A percentile compares a stretch with the other conserved stretches of the same genome.
These are phyloP conservation scores for Lophotis ruficrista DNA, from an alignment of 2,113 vertebrate genomes.

Conservation along the genomic window DNA sequence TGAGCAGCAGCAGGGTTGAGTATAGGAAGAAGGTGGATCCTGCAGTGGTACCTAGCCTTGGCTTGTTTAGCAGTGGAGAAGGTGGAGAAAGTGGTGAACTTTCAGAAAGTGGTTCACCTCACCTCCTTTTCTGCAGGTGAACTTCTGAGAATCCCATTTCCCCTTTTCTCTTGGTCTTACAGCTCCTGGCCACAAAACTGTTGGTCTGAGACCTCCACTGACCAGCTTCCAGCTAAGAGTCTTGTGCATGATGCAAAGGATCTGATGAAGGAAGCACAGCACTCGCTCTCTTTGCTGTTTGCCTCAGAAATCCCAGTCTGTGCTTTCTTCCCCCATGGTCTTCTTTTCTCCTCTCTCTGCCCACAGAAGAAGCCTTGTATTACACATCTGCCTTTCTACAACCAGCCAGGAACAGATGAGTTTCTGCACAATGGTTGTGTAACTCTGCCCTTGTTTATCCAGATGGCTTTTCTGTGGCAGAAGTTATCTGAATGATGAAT, in stretches of 20 bases:
- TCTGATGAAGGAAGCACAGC: neutral
- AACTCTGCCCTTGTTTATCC: constrained; percentile 65
- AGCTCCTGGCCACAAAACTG: neutral
- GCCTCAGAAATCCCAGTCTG: neutral
- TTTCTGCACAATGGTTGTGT: neutral
- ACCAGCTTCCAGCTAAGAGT: neutral
- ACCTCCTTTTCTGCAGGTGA: neutral
- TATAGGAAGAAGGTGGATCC: neutral
- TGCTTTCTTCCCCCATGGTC: neutral
- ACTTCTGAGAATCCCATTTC: neutral
- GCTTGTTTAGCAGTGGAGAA: neutral
- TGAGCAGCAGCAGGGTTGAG: neutral
- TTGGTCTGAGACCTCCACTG: neutral
- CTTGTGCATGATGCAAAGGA: neutral
- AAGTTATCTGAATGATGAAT: constrained; percentile 66
- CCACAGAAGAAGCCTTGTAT: neutral
- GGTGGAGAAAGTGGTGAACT: neutral
- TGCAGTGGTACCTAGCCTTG: neutral
- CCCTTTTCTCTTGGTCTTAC: neutral
- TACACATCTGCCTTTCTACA: constrained; percentile 39
- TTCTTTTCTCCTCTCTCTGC: neutral
- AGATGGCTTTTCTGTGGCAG: constrained; percentile 63
- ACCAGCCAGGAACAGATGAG: constrained; percentile 8
- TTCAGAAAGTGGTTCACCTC: no score
- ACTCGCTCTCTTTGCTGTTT: neutral